phyloP scores from a whole-genome alignment of 2,113 vertebrate species.

The Hyla sarda region DNA sequence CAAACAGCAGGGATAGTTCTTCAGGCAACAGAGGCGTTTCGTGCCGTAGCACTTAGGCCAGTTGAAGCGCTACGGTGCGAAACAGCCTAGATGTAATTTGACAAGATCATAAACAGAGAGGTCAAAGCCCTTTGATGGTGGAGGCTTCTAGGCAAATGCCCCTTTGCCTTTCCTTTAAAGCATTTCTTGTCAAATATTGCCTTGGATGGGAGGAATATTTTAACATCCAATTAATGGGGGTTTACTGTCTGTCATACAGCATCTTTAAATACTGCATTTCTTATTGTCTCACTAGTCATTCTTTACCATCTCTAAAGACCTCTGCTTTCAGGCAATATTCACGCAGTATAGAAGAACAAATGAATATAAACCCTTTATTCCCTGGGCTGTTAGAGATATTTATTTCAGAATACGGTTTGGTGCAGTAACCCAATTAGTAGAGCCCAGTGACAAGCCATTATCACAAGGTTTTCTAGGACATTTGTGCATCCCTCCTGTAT shows the following conservation, averaged over 20 bases:
- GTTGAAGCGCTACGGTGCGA: too few relatives aligned
- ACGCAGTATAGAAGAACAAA: neutral
- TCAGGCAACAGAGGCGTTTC: too few relatives aligned
- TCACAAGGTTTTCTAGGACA: neutral
- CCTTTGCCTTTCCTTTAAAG: too few relatives aligned
- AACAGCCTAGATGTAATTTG: too few relatives aligned
- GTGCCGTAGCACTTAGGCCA: too few relatives aligned
- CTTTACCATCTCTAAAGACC: neutral
- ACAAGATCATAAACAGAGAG: too few relatives aligned
- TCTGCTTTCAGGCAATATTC: neutral
- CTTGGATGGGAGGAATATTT: neutral
- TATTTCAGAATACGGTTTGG: neutral
- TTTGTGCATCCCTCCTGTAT: neutral
- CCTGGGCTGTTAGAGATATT: neutral
- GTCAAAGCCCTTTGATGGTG: too few relatives aligned
- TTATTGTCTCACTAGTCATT: neutral
- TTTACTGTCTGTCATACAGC: neutral
- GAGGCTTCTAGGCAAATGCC: too few relatives aligned
- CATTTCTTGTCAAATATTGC: neutral
- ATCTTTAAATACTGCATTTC: neutral
- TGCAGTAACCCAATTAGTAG: neutral
- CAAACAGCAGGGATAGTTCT: too few relatives aligned
- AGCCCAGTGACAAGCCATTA: constrained; percentile 1
- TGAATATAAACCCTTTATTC: neutral
- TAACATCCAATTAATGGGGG: neutral